Conservation (phyloP, 2,113 vertebrate species). For the Indri indri region DNA sequence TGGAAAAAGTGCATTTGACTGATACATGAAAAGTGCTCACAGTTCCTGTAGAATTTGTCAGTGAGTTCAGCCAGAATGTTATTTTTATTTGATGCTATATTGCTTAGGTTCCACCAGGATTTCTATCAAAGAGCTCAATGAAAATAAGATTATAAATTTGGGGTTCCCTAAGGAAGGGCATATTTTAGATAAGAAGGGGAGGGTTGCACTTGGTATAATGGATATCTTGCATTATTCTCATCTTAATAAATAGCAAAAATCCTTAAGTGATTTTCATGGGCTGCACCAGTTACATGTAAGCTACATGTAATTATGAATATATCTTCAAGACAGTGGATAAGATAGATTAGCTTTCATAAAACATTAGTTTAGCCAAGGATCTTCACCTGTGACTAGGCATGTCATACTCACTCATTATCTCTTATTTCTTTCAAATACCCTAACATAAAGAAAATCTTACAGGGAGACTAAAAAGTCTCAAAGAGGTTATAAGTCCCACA, state of each 20-base stretch:
- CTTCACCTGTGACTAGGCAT: background rate
- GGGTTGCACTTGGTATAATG: background rate
- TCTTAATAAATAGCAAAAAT: background rate
- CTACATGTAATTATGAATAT: background rate
- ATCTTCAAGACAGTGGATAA: background rate
- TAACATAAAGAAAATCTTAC: background rate
- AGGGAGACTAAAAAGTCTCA: background rate
- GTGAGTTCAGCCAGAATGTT: background rate
- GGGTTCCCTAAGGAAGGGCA: background rate
- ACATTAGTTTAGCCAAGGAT: background rate
- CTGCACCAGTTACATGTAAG: background rate
- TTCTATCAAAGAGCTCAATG: slow-evolving; percentile 20
- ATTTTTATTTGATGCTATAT: slow-evolving; percentile 41
- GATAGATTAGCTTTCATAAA: background rate
- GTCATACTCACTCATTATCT: background rate
- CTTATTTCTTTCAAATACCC: background rate
- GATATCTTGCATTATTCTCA: background rate
- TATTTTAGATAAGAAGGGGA: slow-evolving; percentile 33
- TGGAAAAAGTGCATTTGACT: slow-evolving; percentile 18
- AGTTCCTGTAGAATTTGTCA: background rate
- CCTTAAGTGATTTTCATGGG: background rate
- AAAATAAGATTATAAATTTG: slow-evolving; percentile 51
- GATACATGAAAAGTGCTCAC: slow-evolving; percentile 12
- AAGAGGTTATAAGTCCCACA: background rate
- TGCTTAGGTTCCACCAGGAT: background rate